phyloP scores from a whole-genome alignment of 2,888 invertebrate genomes.

The Hyposoter dolosus region DNA sequence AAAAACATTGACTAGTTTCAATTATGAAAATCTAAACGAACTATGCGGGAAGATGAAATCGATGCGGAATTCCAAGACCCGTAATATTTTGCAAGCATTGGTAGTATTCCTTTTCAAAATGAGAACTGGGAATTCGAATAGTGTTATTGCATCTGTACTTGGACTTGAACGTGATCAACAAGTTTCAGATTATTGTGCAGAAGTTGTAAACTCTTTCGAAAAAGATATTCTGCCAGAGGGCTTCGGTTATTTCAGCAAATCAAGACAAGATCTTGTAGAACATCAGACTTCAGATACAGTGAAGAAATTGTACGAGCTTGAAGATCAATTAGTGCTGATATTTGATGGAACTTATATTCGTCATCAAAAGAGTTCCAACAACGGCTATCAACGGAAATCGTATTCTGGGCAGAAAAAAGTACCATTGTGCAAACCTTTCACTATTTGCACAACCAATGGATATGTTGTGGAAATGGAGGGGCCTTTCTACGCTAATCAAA shows the following conservation, averaged over 20 bases:
- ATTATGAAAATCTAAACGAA: slow-evolving; percentile 43
- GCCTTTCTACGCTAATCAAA: slow-evolving; percentile 70
- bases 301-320: slow-evolving; percentile 50
- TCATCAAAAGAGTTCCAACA: slow-evolving; percentile 66
- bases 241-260: slow-evolving; percentile 50
- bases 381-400: slow-evolving; percentile 69
- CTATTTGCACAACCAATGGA: slow-evolving; percentile 18
- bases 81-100: slow-evolving; percentile 16
- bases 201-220: slow-evolving; percentile 69
- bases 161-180: slow-evolving; percentile 79
- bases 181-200: slow-evolving; percentile 69
- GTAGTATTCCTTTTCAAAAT: slow-evolving; percentile 34
- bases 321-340: slow-evolving; percentile 65
- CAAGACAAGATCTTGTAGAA: slow-evolving; percentile 61
- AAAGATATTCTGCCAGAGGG: slow-evolving; percentile 68
- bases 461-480: slow-evolving; percentile 54
- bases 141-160: slow-evolving; percentile 67
- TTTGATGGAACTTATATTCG: slow-evolving; percentile 70
- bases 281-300: slow-evolving; percentile 63
- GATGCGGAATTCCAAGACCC: slow-evolving; percentile 13
- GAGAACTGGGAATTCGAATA: slow-evolving; percentile 69
- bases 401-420: slow-evolving; percentile 43
- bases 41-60: slow-evolving; percentile 34
- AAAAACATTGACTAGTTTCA: slow-evolving; percentile 43
- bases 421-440: slow-evolving; percentile 43